Evolutionary conservation across 2,888 invertebrate species (phyloP), one percentile per base, ranked within the genome.

Genomic region (Rhagonycha lutea): DNA sequence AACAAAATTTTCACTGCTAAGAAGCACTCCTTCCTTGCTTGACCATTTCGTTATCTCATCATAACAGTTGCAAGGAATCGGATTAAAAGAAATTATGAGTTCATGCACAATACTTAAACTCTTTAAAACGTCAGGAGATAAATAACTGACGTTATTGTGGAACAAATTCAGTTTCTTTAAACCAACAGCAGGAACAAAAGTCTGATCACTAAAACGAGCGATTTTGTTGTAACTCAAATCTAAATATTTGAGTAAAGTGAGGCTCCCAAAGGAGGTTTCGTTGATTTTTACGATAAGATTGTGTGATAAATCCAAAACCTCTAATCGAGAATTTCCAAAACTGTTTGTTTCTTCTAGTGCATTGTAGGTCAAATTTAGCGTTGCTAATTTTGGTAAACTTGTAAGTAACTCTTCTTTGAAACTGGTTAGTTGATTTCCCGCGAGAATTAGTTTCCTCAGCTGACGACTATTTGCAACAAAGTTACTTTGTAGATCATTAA

Each of bases 211-310:
- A 8, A 65, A 14, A 7, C 4, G 8, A 4, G 12, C 9, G 3
- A 65, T 65, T 65, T n/a, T 65, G 18, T 65, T 65, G 7, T 65
- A 65, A 65, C 63, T 65, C 9, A 65, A 65, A 65, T 65, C 63
- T 4, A 65, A 24, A 12, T 23, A 12, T 24, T 65, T 26, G 8
- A 65, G 26, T 65, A n/a, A 8, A 7, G n/a, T 7, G n/a, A 24
- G 63, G n/a, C n/a, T 7, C 11, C 2, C 24, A 24, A 65, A 65
- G 26, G 63, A n/a, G 11, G 3, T 4, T 65, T 65, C 24, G 12
- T 24, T 24, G 23, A 65, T 24, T 10, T 24, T 26, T 12, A 7
- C 63, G 5, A 65, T 65, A 12, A 24, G 24, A 65, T 65, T 65
- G 4, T 65, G 63, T 7, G 63, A 65, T 26, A 65, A 18, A 65